These are phyloP conservation scores for Caenorhabditis japonica DNA, from an alignment of 2,888 invertebrate species.

Conservation along the genomic window DNA sequence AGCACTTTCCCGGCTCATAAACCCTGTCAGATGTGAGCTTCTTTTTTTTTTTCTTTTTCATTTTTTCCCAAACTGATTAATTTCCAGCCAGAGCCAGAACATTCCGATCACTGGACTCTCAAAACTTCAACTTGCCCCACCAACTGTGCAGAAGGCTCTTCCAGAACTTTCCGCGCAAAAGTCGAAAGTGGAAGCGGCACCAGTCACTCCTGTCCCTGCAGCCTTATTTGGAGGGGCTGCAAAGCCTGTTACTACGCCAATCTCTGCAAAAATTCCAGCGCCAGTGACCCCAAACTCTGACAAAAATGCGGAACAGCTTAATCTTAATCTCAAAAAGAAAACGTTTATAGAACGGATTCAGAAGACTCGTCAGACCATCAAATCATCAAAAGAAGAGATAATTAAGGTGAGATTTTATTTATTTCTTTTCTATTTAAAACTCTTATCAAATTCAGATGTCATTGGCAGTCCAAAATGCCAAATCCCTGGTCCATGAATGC, in stretches of 20 bases:
- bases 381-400: constrained; percentile 5
- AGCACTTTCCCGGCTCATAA: constrained; percentile 18
- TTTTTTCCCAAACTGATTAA: neutral
- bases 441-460: neutral
- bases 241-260: neutral
- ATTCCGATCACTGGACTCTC: constrained; percentile 4
- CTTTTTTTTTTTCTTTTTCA: neutral
- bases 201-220: neutral
- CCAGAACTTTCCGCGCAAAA: constrained; percentile 6
- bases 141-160: neutral
- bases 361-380: neutral
- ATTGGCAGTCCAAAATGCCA: constrained; percentile 30
- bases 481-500: constrained; percentile 21
- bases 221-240: neutral
- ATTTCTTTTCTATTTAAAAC: too few relatives aligned
- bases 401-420: constrained; percentile 14
- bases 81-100: constrained; percentile 28
- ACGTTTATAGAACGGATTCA: neutral
- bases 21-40: constrained; percentile 28
- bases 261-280: neutral
- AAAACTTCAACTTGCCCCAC: neutral
- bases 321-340: constrained; percentile 13
- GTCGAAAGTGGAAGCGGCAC: neutral
- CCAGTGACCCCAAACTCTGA: constrained; percentile 3
- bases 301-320: constrained; percentile 17